Evolutionary conservation across 2,888 invertebrate genomes (phyloP), one percentile per base, ranked within the genome.

Genomic region (Gastracanthus pulcherrimus): DNA sequence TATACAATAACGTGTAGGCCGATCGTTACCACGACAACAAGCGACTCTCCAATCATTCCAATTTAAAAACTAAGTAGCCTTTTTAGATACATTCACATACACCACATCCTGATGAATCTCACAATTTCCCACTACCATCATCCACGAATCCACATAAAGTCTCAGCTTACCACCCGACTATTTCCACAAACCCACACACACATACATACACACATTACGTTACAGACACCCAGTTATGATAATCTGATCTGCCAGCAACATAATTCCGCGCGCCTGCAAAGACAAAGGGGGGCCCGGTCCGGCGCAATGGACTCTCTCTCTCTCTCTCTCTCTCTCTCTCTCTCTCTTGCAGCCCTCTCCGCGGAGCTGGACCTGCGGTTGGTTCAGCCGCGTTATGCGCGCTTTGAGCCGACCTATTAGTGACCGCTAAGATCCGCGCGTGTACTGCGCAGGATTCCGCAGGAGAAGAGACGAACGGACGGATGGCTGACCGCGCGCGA

Each of bases 351-450:
- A n/a, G n/a, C n/a, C n/a, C n/a, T n/a, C 19, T 31, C 16, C 29
- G 16, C 23, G 26, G 0, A n/a, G 2, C 19, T 9, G 11, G 3
- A 55, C n/a, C 26, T 31, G 31, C 5, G 26, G 26, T 16, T 31
- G 16, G 60, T 29, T 3, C 64, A 1, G 38, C n/a, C 26, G 19
- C 5, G 34, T 74, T 41, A 19, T 45, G 38, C 45, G 31, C 51
- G 45, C 38, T 75, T 75, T 38, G 51, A 66, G 55, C 75, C n/a
- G 38, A 34, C 45, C 75, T 51, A 66, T 75, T 75, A 75, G 51
- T 51, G 19, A 29, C 72, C 31, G 19, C 34, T 34, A 51, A 48
- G 48, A 48, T 69, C 69, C 69, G 34, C 1, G 16, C 34, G 16
- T 67, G 45, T 45, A 26, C 55, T 11, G 45, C 45, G 38, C 16